Evolutionary conservation across 2,888 invertebrate species (phyloP).

Genomic region (Nomada goodeniana): DNA sequence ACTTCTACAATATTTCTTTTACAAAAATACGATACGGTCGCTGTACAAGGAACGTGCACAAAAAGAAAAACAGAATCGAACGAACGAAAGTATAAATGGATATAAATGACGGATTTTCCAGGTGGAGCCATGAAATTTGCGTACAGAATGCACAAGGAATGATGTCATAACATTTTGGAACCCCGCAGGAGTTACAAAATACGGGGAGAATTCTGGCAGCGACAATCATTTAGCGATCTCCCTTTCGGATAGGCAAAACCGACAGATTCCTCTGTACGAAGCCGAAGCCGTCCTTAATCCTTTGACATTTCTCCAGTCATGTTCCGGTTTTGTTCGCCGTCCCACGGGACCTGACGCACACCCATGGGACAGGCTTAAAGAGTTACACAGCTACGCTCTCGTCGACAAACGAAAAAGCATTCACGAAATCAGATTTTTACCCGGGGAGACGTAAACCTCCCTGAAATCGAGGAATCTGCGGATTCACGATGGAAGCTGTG

Average conservation of each 20-base stretch:
- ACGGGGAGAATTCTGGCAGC: slow-evolving; percentile 55
- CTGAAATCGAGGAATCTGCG: not conserved
- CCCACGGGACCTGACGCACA: slow-evolving; percentile 73
- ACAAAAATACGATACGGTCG: no score
- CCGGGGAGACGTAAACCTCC: not conserved
- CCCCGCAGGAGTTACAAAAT: slow-evolving; percentile 38
- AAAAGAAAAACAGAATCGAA: not conserved
- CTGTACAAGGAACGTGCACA: not conserved
- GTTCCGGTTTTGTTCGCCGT: slow-evolving; percentile 72
- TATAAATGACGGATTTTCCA: not conserved
- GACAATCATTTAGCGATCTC: slow-evolving; percentile 71
- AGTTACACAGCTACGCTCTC: slow-evolving; percentile 65
- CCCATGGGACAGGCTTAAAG: slow-evolving; percentile 78
- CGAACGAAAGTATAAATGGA: not conserved
- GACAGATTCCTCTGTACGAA: slow-evolving; percentile 56
- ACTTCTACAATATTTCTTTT: no score
- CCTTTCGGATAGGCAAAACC: slow-evolving; percentile 45
- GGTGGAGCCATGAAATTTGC: slow-evolving; percentile 9
- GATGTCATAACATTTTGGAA: slow-evolving; percentile 77
- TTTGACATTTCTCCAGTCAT: slow-evolving; percentile 79
- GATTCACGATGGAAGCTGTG: not conserved
- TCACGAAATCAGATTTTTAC: slow-evolving; percentile 5
- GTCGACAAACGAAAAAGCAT: slow-evolving; percentile 19
- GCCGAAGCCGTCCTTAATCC: slow-evolving; percentile 74
- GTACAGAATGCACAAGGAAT: not conserved